Base-by-base conservation (phyloP, 2,797 vertebrate genomes). In the Characodon lateralis region DNA sequence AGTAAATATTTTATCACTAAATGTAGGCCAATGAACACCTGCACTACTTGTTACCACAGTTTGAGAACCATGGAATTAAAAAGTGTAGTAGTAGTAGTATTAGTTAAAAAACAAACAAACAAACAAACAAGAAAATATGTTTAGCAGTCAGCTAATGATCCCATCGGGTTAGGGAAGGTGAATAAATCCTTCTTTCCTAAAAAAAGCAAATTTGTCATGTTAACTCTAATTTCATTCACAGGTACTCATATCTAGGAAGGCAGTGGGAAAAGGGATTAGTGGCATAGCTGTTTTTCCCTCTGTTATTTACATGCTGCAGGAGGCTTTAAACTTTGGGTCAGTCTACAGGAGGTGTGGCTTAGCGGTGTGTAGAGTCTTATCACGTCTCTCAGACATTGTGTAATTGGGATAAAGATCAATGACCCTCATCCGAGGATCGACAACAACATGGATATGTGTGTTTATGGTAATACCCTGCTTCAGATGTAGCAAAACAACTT, bases 401-500 rank as follows among this genome's bases (percentile, higher is more conserved):
- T 71, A 65, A 70, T 66, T 73, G 50, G n/a, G 58, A 22, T 43
- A 75, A 16, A 59, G 91, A 90, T 93, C 84, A 91, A 0, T 74
- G 80, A 16, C 78, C 65, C 0, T 73, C 18, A 75, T 84, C 76
- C 74, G 86, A 72, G 53, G 85, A 4, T 56, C 8, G 1, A 81
- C 73, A 88, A 87, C 78, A 91, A 86, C 84, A 87, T 24, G 74
- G 72, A 78, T 85, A 80, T 6, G 26, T 83, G 83, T 93, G 91
- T 87, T 82, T 85, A 71, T 90, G 85, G 63, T 82, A 4, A 12
- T n/a, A 72, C 65, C 24, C 18, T 31, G 0, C 66, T 55, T 39
- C 8, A 41, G 63, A 41, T 56, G 26, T 78, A 72, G 24, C 5
- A 4, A 1, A 71, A 81, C 79, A 86, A 85, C 71, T 82, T 39